Conservation (phyloP, 2,888 invertebrate genomes). For the Anthophora plumipes region DNA sequence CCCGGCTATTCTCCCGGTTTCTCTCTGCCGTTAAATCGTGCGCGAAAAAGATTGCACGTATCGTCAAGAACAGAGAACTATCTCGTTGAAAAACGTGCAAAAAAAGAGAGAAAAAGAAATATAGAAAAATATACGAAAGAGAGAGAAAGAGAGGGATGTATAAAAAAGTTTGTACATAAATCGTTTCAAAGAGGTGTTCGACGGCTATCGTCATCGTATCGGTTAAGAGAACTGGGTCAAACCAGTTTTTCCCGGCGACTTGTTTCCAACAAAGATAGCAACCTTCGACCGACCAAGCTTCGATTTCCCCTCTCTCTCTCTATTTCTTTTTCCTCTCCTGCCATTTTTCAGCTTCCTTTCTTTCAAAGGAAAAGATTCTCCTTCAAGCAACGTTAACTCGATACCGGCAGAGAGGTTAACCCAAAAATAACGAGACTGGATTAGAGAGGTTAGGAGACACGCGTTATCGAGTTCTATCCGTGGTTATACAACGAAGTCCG, state of each 20-base stretch:
- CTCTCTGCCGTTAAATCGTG: background rate
- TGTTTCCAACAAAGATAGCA: conserved; percentile 49
- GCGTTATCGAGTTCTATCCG: no score
- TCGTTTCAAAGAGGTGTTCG: conserved; percentile 41
- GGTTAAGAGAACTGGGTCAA: conserved; percentile 47
- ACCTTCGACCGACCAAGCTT: conserved; percentile 2
- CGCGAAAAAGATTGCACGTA: conserved; percentile 6
- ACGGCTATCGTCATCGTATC: conserved; percentile 49
- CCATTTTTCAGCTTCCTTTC: conserved; percentile 10
- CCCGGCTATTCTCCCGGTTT: background rate
- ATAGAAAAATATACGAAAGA: no score
- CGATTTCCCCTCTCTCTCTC: background rate
- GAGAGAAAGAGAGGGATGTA: background rate
- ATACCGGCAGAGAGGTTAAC: background rate
- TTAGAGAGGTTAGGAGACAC: no score
- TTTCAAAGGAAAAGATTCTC: conserved; percentile 12
- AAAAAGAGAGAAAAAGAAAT: background rate
- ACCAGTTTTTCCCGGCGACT: conserved; percentile 54
- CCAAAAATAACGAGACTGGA: background rate
- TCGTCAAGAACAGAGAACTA: background rate
- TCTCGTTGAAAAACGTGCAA: no score
- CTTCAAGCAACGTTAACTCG: conserved; percentile 15
- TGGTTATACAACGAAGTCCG: no score
- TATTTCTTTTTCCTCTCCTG: background rate
- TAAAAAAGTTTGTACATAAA: conserved; percentile 57